phyloP scores from a whole-genome alignment of 2,797 vertebrate genomes.

The Spinus olivaceus region DNA sequence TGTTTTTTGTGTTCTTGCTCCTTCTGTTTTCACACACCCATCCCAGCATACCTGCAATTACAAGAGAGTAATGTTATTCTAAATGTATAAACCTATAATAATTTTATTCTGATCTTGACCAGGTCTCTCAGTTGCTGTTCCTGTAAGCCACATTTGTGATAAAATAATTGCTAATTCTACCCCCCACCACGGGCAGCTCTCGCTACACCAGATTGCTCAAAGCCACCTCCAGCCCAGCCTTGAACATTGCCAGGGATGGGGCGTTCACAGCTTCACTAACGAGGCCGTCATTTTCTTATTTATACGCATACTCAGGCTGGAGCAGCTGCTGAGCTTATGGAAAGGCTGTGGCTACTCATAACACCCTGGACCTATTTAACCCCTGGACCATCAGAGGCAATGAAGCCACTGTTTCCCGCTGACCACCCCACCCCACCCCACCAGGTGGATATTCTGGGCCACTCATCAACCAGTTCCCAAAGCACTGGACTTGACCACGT shows the following conservation, averaged over 20 bases:
- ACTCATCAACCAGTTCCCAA: background rate
- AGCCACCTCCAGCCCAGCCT: rapidly evolving
- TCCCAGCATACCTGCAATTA: background rate
- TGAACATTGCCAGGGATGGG: background rate
- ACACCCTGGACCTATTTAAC: background rate
- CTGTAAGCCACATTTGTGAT: background rate
- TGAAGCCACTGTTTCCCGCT: background rate
- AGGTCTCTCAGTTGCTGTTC: background rate
- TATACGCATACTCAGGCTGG: background rate
- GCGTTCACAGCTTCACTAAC: background rate
- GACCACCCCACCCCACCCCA: background rate
- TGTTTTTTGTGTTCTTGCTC: background rate
- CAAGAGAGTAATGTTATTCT: background rate
- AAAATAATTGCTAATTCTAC: background rate
- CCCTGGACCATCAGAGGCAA: background rate
- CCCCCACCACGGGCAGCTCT: background rate
- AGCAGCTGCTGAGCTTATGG: background rate
- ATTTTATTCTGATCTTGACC: background rate
- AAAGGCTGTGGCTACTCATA: background rate
- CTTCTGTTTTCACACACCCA: background rate
- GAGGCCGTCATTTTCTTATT: background rate
- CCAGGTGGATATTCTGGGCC: background rate
- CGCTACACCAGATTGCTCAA: background rate
- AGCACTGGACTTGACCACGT: rapidly evolving
- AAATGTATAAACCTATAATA: background rate